Base-by-base conservation (phyloP, 1,140 invertebrate species). In the Drosophila mauritiana region DNA sequence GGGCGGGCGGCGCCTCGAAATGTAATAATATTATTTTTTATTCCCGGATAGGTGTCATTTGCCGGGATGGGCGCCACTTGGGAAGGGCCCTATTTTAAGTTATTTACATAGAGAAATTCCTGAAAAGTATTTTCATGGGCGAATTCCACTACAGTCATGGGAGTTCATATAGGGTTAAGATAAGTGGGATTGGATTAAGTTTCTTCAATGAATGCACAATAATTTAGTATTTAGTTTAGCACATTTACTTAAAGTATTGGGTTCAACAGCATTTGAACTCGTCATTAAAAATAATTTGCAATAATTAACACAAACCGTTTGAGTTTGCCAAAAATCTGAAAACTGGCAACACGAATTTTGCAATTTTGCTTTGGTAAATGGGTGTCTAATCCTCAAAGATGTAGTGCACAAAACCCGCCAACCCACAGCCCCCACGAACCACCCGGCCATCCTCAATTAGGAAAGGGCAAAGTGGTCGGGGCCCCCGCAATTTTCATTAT, bases 21-120 rank as follows among this genome's bases (percentile, higher is more conserved):
- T 70, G 65, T 57, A 72, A 56, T 72, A 80, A 65, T 79, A 62
- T 78, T 74, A 74, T 69, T 65, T 69, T 80, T 67, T 78, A 78
- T 82, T 22, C 65, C 43, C 43, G 27, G 61, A 49, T 74, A 76
- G 58, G 73, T 86, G 83, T 86, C 82, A 78, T 88, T 55, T 6
- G 58, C 25, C 20, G 36, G 20, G 36, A 46, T 45, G 55, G 52
- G 68, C 64, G 68, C 68, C 68, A 57, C 64, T 40, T 43, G 68
- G 52, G n/a, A 46, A 1, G 8, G 34, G 15, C 36, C 7, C 4
- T 22, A 11, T 11, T 34, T 42, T 11, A 11, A 13, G n/a, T 17
- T 11, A 31, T 62, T 62, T 40, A 40, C 12, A 39, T 22, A 8
- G 61, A 45, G 20, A 67, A 67, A 53, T 67, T 48, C 12, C 45